phyloP scores from a whole-genome alignment of 2,888 invertebrate genomes.

The Hipparchia semele region DNA sequence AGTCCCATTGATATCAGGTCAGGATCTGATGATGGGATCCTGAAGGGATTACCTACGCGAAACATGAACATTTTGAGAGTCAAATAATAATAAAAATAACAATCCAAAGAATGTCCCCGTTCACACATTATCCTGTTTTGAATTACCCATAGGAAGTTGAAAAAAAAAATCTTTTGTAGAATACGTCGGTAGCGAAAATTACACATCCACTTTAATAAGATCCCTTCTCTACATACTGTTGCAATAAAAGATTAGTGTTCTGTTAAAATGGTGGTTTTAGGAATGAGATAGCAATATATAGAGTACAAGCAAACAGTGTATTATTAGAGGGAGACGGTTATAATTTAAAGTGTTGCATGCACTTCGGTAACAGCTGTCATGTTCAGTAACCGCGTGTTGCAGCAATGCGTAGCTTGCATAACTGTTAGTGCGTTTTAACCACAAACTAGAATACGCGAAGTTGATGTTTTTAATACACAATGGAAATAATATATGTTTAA shows the following conservation, averaged over 20 bases:
- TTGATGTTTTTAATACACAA: not conserved
- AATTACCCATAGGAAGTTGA: not conserved
- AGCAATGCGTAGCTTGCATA: not conserved
- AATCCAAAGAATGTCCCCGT: not conserved
- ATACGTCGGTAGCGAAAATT: not conserved
- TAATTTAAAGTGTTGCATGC: not conserved
- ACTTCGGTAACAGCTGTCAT: slow-evolving; percentile 5
- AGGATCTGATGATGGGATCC: too few species aligned
- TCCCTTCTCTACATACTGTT: not conserved
- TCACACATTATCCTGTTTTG: not conserved
- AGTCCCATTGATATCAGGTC: too few species aligned
- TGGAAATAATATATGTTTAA: not conserved
- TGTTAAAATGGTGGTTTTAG: not conserved
- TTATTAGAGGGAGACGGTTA: slow-evolving; percentile 1
- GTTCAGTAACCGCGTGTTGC: slow-evolving; percentile 6
- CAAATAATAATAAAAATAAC: not conserved
- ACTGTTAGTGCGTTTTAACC: not conserved
- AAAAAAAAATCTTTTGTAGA: slow-evolving; percentile 1
- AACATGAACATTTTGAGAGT: not conserved
- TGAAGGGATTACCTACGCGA: too few species aligned
- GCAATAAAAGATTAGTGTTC: not conserved
- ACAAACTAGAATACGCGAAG: not conserved
- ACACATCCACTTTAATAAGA: not conserved
- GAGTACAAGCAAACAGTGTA: not conserved
- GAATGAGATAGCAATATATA: not conserved